These are phyloP conservation scores for Remorina albescens DNA, from an alignment of 2,797 vertebrate genomes.

Conservation along the genomic window DNA sequence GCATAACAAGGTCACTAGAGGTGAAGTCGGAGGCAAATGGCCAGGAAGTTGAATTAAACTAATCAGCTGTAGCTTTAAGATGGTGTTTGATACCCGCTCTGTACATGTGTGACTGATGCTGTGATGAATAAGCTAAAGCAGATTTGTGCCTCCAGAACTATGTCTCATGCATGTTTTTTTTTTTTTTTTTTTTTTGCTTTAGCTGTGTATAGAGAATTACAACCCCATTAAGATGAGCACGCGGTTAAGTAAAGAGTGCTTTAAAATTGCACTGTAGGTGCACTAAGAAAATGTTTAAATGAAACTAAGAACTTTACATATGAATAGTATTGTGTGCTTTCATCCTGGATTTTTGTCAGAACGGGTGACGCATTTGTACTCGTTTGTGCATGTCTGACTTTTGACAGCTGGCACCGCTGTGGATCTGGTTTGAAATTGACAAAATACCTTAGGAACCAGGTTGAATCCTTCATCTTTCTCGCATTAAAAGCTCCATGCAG, in stretches of 20 bases:
- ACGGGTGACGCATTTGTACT: neutral
- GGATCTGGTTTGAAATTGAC: neutral
- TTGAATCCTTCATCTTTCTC: neutral
- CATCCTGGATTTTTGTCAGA: neutral
- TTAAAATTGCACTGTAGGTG: neutral
- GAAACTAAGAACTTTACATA: neutral
- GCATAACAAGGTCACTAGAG: slow-evolving; percentile 61
- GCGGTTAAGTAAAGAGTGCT: slow-evolving; percentile 17
- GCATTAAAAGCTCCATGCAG: neutral
- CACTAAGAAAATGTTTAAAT: neutral
- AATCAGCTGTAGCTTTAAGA: slow-evolving; percentile 17
- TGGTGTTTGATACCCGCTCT: neutral
- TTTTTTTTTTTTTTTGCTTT: slow-evolving; percentile 38
- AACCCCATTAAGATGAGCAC: neutral
- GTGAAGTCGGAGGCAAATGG: slow-evolving; percentile 56
- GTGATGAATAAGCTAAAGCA: slow-evolving; percentile 6
- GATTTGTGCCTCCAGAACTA: neutral
- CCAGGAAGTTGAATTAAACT: slow-evolving; percentile 34
- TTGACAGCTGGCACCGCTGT: neutral
- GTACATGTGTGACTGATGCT: neutral
- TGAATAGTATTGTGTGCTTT: neutral
- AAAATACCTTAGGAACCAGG: neutral
- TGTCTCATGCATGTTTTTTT: slow-evolving; percentile 21
- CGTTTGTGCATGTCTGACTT: neutral
- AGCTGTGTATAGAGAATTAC: slow-evolving; percentile 2